Evolutionary conservation across 2,888 invertebrate genomes (phyloP).

Genomic region (Hyles lineata): DNA sequence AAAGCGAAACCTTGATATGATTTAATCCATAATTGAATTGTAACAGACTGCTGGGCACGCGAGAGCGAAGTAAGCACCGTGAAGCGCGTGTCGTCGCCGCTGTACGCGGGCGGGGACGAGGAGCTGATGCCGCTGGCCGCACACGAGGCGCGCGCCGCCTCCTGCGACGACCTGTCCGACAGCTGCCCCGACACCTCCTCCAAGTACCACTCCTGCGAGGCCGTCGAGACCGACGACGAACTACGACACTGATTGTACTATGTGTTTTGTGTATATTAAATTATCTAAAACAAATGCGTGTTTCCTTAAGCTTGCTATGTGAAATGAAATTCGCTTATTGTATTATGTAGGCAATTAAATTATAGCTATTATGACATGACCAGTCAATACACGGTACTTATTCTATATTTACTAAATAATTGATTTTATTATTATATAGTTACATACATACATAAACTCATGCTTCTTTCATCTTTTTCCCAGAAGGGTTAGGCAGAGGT

Average conservation of each 20-base stretch:
- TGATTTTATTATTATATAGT: too few relatives aligned
- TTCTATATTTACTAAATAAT: too few relatives aligned
- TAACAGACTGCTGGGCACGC: slow-evolving; percentile 69
- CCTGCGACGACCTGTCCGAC: slow-evolving; percentile 87
- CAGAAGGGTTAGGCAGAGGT: too few relatives aligned
- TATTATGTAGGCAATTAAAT: too few relatives aligned
- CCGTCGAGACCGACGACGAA: slow-evolving; percentile 87
- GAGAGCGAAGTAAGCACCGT: slow-evolving; percentile 53
- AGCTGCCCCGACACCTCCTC: slow-evolving; percentile 90
- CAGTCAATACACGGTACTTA: too few relatives aligned
- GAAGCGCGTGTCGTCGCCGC: slow-evolving; percentile 55
- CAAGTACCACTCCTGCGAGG: slow-evolving; percentile 91
- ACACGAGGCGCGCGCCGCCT: slow-evolving; percentile 81
- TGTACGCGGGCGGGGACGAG: slow-evolving; percentile 65
- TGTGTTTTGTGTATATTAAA: not conserved
- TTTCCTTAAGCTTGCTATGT: too few relatives aligned
- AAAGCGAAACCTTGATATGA: not conserved
- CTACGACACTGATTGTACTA: slow-evolving; percentile 59
- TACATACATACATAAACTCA: too few relatives aligned
- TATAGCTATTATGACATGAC: too few relatives aligned
- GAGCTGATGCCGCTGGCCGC: slow-evolving; percentile 89
- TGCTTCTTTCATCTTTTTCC: too few relatives aligned
- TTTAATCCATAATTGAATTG: not conserved
- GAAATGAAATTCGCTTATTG: too few relatives aligned
- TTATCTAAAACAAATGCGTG: not conserved